Evolutionary conservation across 1,140 invertebrate genomes (phyloP), one percentile per base, ranked within the genome.

Genomic region (Scaptomyza hsui): DNA sequence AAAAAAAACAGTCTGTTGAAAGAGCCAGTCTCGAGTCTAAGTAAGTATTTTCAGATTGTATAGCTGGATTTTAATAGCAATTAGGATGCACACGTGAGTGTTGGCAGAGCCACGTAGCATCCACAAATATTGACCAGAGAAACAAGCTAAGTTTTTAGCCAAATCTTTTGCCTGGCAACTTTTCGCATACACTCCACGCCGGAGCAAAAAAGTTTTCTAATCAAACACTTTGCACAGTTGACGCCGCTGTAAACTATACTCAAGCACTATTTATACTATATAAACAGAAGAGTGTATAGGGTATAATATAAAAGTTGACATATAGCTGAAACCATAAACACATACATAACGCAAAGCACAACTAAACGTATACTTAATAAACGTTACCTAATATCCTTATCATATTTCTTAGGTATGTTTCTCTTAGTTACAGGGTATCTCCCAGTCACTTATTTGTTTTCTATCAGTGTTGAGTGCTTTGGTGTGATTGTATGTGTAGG

Each of bases 191-290:
- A 6, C 24, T 24, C 24, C 24, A 78, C n/a, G 69, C 67, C 59
- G 48, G 26, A 29, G 19, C 59, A 21, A 29, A 47, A 64, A 71
- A 71, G 45, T 85, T 85, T 85, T 85, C 81, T 86, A 85, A 85
- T 85, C 81, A 86, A 86, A 86, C 81, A 86, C 81, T 86, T 49
- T 78, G 56, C 60, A 62, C 62, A 49, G 56, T 60, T 53, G 53
- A 59, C 29, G 52, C 62, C 39, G 42, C 52, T 51, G 39, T 51
- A 67, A 75, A 68, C 61, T 68, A 72, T 65, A 53, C 53, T 56
- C 35, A 37, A n/a, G 15, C 32, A 35, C 9, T 42, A 21, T 18
- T 3, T 32, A 10, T 19, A 18, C 45, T 61, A 35, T 18, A 1
- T 2, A 2, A 6, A n/a, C 13, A 15, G n/a, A 6, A 42, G n/a